These are phyloP conservation scores for Gnatocerus cornutus DNA, from an alignment of 2,888 invertebrate genomes.

Conservation along the genomic window DNA sequence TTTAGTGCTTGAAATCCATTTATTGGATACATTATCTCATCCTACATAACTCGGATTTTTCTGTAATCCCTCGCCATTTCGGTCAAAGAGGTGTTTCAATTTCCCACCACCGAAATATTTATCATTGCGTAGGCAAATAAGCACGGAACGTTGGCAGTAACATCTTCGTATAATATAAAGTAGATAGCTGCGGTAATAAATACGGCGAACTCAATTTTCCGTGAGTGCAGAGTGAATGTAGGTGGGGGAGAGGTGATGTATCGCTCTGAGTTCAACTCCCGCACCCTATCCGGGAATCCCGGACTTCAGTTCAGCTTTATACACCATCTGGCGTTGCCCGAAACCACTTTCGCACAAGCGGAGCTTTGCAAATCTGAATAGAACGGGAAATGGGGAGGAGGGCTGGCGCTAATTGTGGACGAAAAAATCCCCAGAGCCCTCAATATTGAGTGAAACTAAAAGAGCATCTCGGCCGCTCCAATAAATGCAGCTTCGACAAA, in stretches of 20 bases:
- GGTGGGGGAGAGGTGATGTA: slow-evolving; percentile 63
- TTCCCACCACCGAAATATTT: slow-evolving; percentile 39
- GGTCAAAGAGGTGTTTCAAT: slow-evolving; percentile 1
- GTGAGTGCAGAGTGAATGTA: slow-evolving; percentile 64
- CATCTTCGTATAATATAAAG: slow-evolving; percentile 64
- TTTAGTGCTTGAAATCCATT: neutral
- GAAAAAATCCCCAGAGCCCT: too few species aligned
- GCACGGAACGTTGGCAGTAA: slow-evolving; percentile 50
- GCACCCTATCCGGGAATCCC: slow-evolving; percentile 60
- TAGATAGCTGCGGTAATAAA: slow-evolving; percentile 66
- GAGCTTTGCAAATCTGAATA: slow-evolving; percentile 52
- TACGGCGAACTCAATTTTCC: slow-evolving; percentile 67
- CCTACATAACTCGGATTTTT: neutral
- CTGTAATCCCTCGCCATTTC: slow-evolving; percentile 2
- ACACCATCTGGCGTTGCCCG: slow-evolving; percentile 66
- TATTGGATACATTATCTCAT: neutral
- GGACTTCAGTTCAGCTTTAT: slow-evolving; percentile 61
- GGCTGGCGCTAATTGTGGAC: neutral
- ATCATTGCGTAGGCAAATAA: slow-evolving; percentile 51
- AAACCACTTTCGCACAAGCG: slow-evolving; percentile 61
- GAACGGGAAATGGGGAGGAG: slow-evolving; percentile 11
- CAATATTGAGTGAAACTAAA: slow-evolving; percentile 25
- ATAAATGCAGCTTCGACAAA: slow-evolving; percentile 66
- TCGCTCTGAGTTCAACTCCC: slow-evolving; percentile 62
- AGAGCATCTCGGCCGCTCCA: slow-evolving; percentile 55